phyloP scores from a whole-genome alignment of 92 coral and sea anemone genomes.

The Plumapathes pennacea region DNA sequence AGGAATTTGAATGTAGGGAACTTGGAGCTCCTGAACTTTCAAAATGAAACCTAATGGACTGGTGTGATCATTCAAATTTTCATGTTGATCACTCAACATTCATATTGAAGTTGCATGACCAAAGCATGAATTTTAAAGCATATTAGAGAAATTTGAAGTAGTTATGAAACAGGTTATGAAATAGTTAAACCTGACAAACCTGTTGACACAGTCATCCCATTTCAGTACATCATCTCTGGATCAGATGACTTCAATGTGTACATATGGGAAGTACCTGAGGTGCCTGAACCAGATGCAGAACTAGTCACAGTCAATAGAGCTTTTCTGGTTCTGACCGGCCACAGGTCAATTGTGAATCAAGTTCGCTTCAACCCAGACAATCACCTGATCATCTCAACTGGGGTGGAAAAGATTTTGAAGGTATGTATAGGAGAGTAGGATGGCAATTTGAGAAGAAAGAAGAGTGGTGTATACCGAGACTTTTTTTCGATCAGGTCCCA shows the following conservation, averaged over 20 bases:
- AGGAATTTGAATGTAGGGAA: too few species aligned
- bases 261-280: conserved; percentile 80
- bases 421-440: conserved; percentile 28
- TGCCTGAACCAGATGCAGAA: conserved; percentile 30
- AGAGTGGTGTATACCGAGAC: background rate
- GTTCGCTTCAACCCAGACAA: conserved; percentile 82
- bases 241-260: conserved; percentile 97
- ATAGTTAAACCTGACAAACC: too few species aligned
- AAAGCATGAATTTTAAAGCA: too few species aligned
- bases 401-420: conserved; percentile 93
- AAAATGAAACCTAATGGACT: too few species aligned
- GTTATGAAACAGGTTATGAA: too few species aligned
- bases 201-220: too few species aligned
- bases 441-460: background rate
- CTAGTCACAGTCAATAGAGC: conserved; percentile 64
- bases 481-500: too few species aligned
- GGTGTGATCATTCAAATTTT: too few species aligned
- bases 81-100: too few species aligned
- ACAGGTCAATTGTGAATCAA: conserved; percentile 96
- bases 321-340: conserved; percentile 73
- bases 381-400: conserved; percentile 90
- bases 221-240: conserved; percentile 89
- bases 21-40: too few species aligned
- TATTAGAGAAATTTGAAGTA: too few species aligned
- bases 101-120: too few species aligned